These are phyloP conservation scores for Oryctes rhinoceros DNA, from an alignment of 1,140 invertebrate species.

Conservation along the genomic window DNA sequence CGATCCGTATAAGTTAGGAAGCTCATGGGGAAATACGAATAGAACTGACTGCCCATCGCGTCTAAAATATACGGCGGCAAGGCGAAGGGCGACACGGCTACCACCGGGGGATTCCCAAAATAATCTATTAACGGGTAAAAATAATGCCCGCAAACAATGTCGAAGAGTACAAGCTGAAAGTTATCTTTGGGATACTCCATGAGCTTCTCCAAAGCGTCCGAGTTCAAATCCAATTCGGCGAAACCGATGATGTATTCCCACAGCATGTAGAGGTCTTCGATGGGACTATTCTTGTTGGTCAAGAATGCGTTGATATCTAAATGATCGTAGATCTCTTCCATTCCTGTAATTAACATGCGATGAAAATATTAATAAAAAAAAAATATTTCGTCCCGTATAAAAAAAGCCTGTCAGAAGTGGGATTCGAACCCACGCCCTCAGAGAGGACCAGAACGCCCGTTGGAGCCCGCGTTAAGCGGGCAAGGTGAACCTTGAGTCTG, in stretches of 20 bases:
- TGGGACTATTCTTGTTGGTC: not conserved
- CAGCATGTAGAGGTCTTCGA: not conserved
- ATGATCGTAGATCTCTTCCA: not conserved
- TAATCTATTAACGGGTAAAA: conserved; percentile 48
- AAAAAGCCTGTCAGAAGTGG: conserved; percentile 77
- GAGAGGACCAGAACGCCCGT: conserved; percentile 76
- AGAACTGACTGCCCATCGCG: conserved; percentile 46
- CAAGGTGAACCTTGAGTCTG: conserved; percentile 61
- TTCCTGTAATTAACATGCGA: not conserved
- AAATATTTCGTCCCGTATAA: not conserved
- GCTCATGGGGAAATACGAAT: conserved; percentile 43
- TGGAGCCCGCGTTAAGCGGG: conserved; percentile 45
- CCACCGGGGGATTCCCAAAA: conserved; percentile 44
- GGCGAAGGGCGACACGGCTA: conserved; percentile 48
- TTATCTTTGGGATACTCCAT: conserved; percentile 48
- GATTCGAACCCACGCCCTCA: conserved; percentile 89
- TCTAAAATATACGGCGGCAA: conserved; percentile 47
- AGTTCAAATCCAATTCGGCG: conserved; percentile 15
- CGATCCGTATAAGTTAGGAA: conserved; percentile 35
- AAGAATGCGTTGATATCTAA: not conserved
- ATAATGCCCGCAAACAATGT: conserved; percentile 47
- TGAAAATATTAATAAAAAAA: no score
- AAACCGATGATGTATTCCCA: not conserved
- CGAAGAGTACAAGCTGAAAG: conserved; percentile 51
- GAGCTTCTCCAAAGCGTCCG: conserved; percentile 46